These are phyloP conservation scores for Paramormyrops kingsleyae DNA, from an alignment of 2,113 vertebrate genomes.

Conservation along the genomic window DNA sequence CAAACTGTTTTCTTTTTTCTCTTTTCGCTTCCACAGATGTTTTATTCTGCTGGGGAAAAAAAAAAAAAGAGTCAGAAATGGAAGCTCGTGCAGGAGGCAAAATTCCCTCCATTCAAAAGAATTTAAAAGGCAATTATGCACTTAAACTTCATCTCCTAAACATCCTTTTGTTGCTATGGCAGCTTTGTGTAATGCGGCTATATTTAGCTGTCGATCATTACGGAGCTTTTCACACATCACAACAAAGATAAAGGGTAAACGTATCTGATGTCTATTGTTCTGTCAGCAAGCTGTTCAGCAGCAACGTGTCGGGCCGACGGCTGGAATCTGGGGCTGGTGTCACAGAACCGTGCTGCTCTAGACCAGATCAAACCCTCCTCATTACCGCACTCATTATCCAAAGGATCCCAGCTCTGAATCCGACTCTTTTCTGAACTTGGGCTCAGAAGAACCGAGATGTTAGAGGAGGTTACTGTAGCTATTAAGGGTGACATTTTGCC, in stretches of 20 bases:
- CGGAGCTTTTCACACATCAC: constrained; percentile 27
- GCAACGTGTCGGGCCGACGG: neutral
- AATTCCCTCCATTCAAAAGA: constrained; percentile 30
- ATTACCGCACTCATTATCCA: neutral
- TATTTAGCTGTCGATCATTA: constrained; percentile 42
- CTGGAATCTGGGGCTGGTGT: neutral
- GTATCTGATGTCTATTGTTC: neutral
- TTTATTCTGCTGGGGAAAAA: neutral
- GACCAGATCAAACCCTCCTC: neutral
- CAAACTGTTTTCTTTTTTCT: neutral
- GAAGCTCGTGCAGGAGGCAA: constrained; percentile 16
- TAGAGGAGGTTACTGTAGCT: neutral
- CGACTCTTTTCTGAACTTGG: neutral
- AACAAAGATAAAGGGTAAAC: constrained; percentile 24
- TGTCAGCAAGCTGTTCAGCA: constrained; percentile 6
- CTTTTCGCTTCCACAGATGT: neutral
- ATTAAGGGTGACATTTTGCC: neutral
- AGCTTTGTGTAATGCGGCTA: constrained; percentile 34
- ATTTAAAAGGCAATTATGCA: constrained; percentile 34
- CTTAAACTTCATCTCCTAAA: constrained; percentile 29
- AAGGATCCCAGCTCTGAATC: neutral
- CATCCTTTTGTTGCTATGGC: constrained; percentile 40
- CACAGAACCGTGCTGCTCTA: neutral
- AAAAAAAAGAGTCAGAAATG: constrained; percentile 2
- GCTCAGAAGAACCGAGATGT: neutral